These are phyloP conservation scores for Pogona vitticeps DNA, from an alignment of 2,113 vertebrate genomes.

Conservation along the genomic window DNA sequence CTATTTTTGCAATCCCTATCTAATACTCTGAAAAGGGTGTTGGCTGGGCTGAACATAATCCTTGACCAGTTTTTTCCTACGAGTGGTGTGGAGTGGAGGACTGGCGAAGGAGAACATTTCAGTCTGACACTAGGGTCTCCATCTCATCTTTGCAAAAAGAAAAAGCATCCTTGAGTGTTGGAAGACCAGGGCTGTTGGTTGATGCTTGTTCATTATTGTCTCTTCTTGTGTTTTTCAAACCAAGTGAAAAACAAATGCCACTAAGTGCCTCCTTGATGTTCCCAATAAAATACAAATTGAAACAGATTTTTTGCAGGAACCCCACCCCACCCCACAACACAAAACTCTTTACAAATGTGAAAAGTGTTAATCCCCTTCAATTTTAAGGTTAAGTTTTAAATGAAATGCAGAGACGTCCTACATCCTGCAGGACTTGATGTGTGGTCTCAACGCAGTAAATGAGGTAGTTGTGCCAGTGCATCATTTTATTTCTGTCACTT, in stretches of 20 bases:
- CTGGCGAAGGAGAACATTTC: background rate
- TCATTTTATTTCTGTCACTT: background rate
- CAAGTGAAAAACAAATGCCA: background rate
- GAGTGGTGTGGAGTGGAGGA: no score
- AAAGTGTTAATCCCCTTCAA: background rate
- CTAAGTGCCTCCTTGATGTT: background rate
- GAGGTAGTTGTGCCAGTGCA: background rate
- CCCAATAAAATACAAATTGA: background rate
- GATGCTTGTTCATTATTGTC: background rate
- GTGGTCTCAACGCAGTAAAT: no score
- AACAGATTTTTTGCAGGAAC: background rate
- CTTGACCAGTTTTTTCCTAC: background rate
- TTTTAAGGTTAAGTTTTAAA: background rate
- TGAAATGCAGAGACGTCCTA: background rate
- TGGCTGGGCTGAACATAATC: rapidly evolving
- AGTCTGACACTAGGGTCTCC: background rate
- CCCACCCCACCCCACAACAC: background rate
- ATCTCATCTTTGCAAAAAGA: background rate
- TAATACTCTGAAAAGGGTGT: background rate
- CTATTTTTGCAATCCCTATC: background rate
- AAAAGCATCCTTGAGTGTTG: background rate
- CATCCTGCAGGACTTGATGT: background rate
- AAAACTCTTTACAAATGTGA: background rate
- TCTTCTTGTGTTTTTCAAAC: background rate
- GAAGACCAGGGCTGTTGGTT: no score